These are phyloP conservation scores for Oxycera nigricornis DNA, from an alignment of 2,888 invertebrate species.

Conservation along the genomic window DNA sequence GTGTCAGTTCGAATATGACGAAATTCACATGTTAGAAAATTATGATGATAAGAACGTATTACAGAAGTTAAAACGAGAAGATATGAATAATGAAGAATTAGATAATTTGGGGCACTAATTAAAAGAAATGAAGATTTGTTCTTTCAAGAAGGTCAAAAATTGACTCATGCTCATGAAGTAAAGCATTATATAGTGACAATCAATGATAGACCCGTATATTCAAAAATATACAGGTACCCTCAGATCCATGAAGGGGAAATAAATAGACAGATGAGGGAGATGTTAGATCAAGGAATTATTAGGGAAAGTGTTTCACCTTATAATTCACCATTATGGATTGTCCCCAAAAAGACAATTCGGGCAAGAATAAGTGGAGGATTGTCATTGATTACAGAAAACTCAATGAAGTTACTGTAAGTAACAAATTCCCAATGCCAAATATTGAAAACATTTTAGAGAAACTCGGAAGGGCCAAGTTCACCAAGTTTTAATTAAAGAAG, in stretches of 20 bases:
- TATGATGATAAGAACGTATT: no score
- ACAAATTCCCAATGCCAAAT: not conserved
- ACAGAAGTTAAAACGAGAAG: not conserved
- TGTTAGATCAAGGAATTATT: constrained; percentile 48
- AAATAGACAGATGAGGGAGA: constrained; percentile 50
- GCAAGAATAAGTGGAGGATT: constrained; percentile 46
- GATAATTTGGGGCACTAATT: not conserved
- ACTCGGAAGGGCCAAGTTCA: not conserved
- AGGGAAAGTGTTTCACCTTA: constrained; percentile 45
- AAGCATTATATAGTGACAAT: constrained; percentile 28
- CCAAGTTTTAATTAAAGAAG: not conserved
- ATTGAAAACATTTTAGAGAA: not conserved
- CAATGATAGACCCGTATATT: constrained; percentile 35
- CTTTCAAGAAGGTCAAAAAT: constrained; percentile 51
- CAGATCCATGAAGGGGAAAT: constrained; percentile 44
- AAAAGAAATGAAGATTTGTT: constrained; percentile 52
- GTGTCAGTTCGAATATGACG: constrained; percentile 32
- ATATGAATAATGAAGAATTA: constrained; percentile 4
- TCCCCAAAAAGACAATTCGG: constrained; percentile 45
- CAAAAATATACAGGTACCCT: constrained; percentile 45
- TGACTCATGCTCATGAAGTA: constrained; percentile 51
- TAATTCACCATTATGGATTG: no score
- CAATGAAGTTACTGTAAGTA: not conserved
- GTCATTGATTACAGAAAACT: constrained; percentile 45
- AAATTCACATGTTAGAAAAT: constrained; percentile 18